These are phyloP conservation scores for Notothenia coriiceps DNA, from an alignment of 2,113 vertebrate species.

Conservation along the genomic window DNA sequence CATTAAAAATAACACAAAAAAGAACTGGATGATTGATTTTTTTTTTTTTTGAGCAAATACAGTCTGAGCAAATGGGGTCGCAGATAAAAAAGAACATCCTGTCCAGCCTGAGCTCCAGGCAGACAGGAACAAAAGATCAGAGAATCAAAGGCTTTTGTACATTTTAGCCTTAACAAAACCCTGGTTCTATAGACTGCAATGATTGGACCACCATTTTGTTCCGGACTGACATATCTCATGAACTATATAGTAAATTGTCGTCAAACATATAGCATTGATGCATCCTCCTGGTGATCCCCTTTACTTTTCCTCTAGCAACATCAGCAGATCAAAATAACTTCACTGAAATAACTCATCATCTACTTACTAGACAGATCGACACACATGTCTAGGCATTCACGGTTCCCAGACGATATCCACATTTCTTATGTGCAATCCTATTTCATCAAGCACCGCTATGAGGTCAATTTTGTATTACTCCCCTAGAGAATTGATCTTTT, in stretches of 20 bases:
- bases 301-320: not conserved
- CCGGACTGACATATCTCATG: not conserved
- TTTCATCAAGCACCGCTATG: not conserved
- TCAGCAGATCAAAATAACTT: too few relatives aligned
- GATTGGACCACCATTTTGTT: not conserved
- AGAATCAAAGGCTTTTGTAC: slow-evolving; percentile 2
- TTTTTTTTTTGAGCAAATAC: slow-evolving; percentile 26
- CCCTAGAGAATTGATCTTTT: not conserved
- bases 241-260: not conserved
- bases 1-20: not conserved
- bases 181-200: not conserved
- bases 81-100: slow-evolving; percentile 18
- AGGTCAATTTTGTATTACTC: not conserved
- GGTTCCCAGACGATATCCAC: not conserved
- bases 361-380: not conserved
- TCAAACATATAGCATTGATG: not conserved
- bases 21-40: slow-evolving; percentile 9
- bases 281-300: too few relatives aligned
- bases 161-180: not conserved
- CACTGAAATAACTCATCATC: not conserved
- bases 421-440: too few relatives aligned
- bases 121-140: slow-evolving; percentile 18
- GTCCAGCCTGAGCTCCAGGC: slow-evolving; percentile 3
- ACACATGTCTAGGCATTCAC: too few relatives aligned
- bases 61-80: slow-evolving; percentile 30